Base-by-base conservation (phyloP, 2,888 invertebrate species). In the Ichneumoninae sp. region DNA sequence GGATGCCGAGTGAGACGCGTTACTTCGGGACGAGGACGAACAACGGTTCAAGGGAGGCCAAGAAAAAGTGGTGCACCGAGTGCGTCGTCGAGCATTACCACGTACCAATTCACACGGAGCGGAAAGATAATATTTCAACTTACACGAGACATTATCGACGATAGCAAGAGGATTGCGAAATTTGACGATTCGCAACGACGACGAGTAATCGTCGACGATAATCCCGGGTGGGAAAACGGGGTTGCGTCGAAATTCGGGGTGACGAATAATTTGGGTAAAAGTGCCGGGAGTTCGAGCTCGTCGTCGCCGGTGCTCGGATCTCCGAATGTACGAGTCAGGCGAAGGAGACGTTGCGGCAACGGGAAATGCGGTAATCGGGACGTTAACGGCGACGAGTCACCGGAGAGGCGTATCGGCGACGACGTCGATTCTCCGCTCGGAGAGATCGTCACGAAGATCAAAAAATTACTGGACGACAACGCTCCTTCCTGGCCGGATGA, bases 1-100 rank as follows among this genome's bases (percentile, higher is more conserved):
- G 71, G 50, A 79, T 79, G 79, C 71, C 65, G 71, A 52, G 52
- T 36, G 50, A 16, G 68, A 16, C 8, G 19, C 33, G 52, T 10
- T 26, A 79, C 50, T 40, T 22, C 50, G 33, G 7, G 47, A 74
- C 36, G 57, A 50, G 22, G 54, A 54, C 19, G 22, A 71, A 10
- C 54, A 54, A 4, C 57, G 4, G 57, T 26, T 26, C 47, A 54
- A 13, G 10, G 30, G 54, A 36, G 73, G 44, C 36, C 6, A 68
- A 47, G 19, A 66, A 66, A 66, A 60, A 66, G 36, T 26, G 40
- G 44, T 60, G 26, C 60, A 26, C 22, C 36, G 22, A 36, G 36
- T 16, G 19, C 44, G 13, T 47, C 47, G 44, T 13, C 74, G 63
- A 47, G 19, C 30, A 33, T 44, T 26, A 13, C 57, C n/a, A 26